Conservation (phyloP, 2,888 invertebrate species). For the Dermolepida albohirtum region DNA sequence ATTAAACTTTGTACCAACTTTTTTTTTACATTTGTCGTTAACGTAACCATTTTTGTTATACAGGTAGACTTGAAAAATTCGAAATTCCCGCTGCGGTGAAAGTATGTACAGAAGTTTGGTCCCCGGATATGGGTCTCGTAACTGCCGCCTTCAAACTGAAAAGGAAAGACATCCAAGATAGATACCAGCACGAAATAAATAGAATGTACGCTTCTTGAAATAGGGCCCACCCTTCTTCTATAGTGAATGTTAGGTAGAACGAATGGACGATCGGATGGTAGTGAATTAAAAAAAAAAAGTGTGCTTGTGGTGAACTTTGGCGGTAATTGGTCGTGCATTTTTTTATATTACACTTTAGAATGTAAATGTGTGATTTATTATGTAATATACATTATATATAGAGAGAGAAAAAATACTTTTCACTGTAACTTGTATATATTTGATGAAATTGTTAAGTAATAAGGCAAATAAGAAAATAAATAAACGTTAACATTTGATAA, state of each 20-base stretch:
- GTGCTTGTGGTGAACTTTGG: not conserved
- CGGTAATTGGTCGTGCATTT: constrained; percentile 29
- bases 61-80: constrained; percentile 90
- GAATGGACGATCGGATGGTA: constrained; percentile 5
- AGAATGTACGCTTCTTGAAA: constrained; percentile 94
- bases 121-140: constrained; percentile 96
- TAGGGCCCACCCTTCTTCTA: constrained; percentile 32
- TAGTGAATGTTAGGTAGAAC: constrained; percentile 28
- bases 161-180: constrained; percentile 94
- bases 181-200: constrained; percentile 92
- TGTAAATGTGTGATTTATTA: constrained; percentile 34
- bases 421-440: constrained; percentile 33
- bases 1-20: too few species aligned
- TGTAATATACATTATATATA: constrained; percentile 20
- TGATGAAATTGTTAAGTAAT: constrained; percentile 4
- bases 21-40: not conserved
- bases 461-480: not conserved
- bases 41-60: constrained; percentile 44
- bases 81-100: constrained; percentile 93
- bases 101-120: constrained; percentile 94
- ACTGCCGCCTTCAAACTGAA: constrained; percentile 99
- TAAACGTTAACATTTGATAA: constrained; percentile 5
- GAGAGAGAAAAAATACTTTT: constrained; percentile 7
- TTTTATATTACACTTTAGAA: constrained; percentile 33
- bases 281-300: not conserved